A percentile compares a stretch with the other conserved stretches of the same genome.
Conservation (phyloP, 2,797 vertebrate genomes). For the Hippocampus kuda region DNA sequence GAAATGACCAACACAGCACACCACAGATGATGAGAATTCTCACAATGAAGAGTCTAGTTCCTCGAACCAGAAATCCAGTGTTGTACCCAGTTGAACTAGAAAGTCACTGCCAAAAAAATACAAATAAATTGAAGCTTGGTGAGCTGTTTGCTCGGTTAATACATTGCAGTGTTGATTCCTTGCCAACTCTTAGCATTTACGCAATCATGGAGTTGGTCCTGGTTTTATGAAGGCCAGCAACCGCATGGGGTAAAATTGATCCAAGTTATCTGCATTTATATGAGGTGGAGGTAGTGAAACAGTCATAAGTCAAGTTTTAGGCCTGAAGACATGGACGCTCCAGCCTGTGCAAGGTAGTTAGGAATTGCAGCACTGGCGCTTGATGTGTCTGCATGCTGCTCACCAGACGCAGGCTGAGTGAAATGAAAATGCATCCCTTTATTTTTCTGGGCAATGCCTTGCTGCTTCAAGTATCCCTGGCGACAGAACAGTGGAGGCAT, state of each 20-base stretch:
- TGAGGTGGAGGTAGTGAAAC: slow-evolving; percentile 40
- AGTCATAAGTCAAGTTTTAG: slow-evolving; percentile 72
- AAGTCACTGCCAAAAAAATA: too few species aligned
- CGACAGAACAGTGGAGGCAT: slow-evolving; percentile 82
- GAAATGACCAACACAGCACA: neutral
- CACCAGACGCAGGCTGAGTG: slow-evolving; percentile 38
- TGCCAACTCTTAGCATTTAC: neutral
- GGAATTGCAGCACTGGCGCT: slow-evolving; percentile 27
- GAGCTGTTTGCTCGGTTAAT: neutral
- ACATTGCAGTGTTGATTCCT: neutral
- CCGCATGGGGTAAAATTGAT: neutral
- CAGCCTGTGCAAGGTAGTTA: slow-evolving; percentile 42
- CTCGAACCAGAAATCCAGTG: too few species aligned
- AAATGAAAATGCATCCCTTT: slow-evolving; percentile 46
- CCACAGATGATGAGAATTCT: neutral
- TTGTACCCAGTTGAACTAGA: too few species aligned
- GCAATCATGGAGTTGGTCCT: neutral
- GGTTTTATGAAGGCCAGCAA: neutral
- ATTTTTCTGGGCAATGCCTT: slow-evolving; percentile 64
- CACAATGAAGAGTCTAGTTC: neutral
- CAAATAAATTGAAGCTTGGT: too few species aligned
- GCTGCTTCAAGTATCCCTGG: slow-evolving; percentile 75
- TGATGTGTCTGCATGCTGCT: slow-evolving; percentile 11
- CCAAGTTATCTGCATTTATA: neutral
- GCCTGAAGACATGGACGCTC: slow-evolving; percentile 55